A percentile compares a stretch with the other conserved stretches of the same genome.
phyloP scores from a whole-genome alignment of 2,888 invertebrate species.

The Folsomia candida region DNA sequence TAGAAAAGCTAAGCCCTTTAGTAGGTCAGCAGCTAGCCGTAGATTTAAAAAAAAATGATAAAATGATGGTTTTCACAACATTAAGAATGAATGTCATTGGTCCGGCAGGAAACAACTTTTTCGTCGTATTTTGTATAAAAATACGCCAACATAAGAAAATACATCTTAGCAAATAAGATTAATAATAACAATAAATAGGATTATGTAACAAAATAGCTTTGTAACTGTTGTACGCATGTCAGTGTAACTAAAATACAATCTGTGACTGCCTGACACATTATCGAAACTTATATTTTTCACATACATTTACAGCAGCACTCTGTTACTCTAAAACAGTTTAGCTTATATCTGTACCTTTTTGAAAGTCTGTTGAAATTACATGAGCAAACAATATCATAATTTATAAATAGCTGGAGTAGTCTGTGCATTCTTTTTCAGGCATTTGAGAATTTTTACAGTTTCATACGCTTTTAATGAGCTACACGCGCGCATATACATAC shows the following conservation, averaged over 20 bases:
- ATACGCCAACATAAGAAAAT: constrained; percentile 22
- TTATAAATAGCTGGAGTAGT: constrained; percentile 36
- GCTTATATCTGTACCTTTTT: constrained; percentile 4
- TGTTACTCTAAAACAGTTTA: constrained; percentile 33
- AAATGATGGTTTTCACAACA: background rate
- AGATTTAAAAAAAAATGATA: background rate
- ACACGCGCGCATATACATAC: constrained; percentile 25
- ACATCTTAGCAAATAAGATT: background rate
- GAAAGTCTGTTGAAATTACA: constrained; percentile 40
- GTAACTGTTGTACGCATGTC: constrained; percentile 20
- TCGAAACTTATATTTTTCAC: constrained; percentile 13
- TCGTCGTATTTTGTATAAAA: constrained; percentile 11
- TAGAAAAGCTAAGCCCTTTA: constrained; percentile 15
- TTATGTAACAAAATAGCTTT: constrained; percentile 31
- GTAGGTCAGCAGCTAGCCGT: background rate
- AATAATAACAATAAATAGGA: constrained; percentile 34
- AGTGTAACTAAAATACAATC: constrained; percentile 31
- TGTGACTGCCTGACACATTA: constrained; percentile 29
- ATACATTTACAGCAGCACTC: constrained; percentile 23
- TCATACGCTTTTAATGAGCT: constrained; percentile 24
- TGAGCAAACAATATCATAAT: constrained; percentile 45
- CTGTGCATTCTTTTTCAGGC: constrained; percentile 37
- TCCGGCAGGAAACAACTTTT: constrained; percentile 18
- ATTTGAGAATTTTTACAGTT: constrained; percentile 32
- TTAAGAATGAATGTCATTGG: constrained; percentile 15